A percentile compares a stretch with the other conserved stretches of the same genome.
phyloP scores from a whole-genome alignment of 2,113 vertebrate genomes.

The Brachyistius frenatus region DNA sequence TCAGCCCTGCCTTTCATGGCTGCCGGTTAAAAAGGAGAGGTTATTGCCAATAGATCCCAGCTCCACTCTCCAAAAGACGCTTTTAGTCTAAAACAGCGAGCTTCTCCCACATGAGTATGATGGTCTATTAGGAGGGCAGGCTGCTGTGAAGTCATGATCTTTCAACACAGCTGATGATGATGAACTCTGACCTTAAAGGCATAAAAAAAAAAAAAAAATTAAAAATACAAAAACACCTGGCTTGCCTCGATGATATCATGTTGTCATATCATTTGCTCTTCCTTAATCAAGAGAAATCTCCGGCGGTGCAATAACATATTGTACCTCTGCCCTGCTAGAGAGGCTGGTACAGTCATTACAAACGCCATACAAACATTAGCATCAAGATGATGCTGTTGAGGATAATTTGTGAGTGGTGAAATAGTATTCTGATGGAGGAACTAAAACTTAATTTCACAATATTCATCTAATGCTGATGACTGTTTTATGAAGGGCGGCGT shows the following conservation, averaged over 20 bases:
- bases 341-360: constrained; percentile 42
- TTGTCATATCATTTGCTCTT: constrained; percentile 21
- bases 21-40: constrained; percentile 71
- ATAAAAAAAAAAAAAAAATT: not conserved
- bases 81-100: constrained; percentile 54
- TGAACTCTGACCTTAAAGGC: constrained; percentile 45
- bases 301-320: constrained; percentile 46
- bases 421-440: constrained; percentile 62
- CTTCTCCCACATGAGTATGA: constrained; percentile 44
- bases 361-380: constrained; percentile 75
- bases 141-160: constrained; percentile 28
- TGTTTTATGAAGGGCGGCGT: constrained; percentile 58
- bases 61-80: constrained; percentile 38
- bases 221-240: not conserved
- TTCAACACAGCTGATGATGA: constrained; percentile 11
- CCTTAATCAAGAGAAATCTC: constrained; percentile 42
- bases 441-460: constrained; percentile 64
- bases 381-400: constrained; percentile 68
- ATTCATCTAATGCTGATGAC: constrained; percentile 59
- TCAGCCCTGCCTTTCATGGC: constrained; percentile 74
- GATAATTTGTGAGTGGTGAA: constrained; percentile 65
- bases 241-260: constrained; percentile 8
- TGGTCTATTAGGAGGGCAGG: constrained; percentile 27
- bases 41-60: constrained; percentile 66
- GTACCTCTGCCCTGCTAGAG: constrained; percentile 31